Evolutionary conservation across 2,113 vertebrate genomes (phyloP).

Genomic region (Python bivittatus): DNA sequence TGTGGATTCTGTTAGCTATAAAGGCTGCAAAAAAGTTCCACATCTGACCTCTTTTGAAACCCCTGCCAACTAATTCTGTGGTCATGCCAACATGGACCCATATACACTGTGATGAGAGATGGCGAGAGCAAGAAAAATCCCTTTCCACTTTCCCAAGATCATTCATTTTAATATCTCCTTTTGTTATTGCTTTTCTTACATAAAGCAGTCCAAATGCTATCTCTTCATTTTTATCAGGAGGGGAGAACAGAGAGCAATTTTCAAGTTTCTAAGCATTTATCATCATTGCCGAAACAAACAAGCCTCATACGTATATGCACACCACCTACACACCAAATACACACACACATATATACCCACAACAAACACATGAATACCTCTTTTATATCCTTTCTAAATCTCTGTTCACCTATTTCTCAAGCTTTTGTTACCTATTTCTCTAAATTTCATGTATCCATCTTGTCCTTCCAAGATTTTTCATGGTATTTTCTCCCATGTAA

Average conservation of each 20-base stretch:
- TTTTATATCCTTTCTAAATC: rapidly evolving
- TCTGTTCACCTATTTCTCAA: background rate
- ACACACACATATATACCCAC: background rate
- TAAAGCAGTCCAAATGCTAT: background rate
- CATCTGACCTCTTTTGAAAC: background rate
- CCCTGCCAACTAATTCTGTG: background rate
- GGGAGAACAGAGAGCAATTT: background rate
- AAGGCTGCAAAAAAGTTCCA: background rate
- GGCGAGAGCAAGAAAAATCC: background rate
- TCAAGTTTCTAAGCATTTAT: background rate
- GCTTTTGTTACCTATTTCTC: rapidly evolving
- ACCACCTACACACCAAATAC: background rate
- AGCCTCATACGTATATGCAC: background rate
- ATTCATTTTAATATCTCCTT: background rate
- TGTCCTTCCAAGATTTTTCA: background rate
- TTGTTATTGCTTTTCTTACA: background rate
- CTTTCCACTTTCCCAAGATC: background rate
- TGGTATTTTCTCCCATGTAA: rapidly evolving
- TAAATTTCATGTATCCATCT: background rate
- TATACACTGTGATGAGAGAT: background rate
- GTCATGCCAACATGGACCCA: background rate
- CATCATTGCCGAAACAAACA: background rate
- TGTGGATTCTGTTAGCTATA: background rate
- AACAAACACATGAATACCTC: background rate
- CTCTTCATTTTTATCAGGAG: background rate